Percentiles rank a stretch among this genome's conserved stretches.
Evolutionary conservation across 2,797 vertebrate genomes (phyloP).

Genomic region (Furcifer pardalis): DNA sequence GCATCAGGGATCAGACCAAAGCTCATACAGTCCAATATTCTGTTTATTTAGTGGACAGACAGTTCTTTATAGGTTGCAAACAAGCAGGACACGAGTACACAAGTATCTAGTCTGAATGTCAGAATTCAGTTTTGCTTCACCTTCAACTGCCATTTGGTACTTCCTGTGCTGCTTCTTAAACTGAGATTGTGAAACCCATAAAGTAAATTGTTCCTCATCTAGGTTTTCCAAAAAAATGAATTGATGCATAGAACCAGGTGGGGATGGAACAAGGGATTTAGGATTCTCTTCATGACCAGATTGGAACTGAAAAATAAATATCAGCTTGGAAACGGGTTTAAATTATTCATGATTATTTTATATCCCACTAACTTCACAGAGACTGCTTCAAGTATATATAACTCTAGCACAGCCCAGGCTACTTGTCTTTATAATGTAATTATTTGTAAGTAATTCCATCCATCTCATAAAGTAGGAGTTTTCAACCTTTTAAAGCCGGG

Average conservation of each 20-base stretch:
- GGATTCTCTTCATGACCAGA: too few species aligned
- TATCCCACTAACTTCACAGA: not conserved
- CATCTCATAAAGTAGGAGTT: not conserved
- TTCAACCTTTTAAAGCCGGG: too few species aligned
- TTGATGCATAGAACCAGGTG: not conserved
- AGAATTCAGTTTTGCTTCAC: not conserved
- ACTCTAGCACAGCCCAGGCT: not conserved
- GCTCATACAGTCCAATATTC: not conserved
- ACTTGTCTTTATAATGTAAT: not conserved
- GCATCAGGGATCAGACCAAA: not conserved
- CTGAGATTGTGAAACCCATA: not conserved
- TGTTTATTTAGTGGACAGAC: not conserved
- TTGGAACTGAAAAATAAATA: conserved; percentile 8
- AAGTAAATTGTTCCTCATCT: not conserved
- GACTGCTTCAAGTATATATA: not conserved
- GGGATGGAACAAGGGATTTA: not conserved
- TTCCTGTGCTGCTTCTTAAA: not conserved
- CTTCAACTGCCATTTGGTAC: not conserved
- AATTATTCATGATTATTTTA: not conserved
- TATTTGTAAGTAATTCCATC: not conserved
- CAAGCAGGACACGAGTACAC: not conserved
- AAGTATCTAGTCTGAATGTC: not conserved
- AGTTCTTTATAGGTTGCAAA: not conserved
- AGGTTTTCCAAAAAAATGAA: not conserved
- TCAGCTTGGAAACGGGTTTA: not conserved